Evolutionary conservation across 2,797 vertebrate genomes (phyloP).

Genomic region (Tauraco hartlaubi): DNA sequence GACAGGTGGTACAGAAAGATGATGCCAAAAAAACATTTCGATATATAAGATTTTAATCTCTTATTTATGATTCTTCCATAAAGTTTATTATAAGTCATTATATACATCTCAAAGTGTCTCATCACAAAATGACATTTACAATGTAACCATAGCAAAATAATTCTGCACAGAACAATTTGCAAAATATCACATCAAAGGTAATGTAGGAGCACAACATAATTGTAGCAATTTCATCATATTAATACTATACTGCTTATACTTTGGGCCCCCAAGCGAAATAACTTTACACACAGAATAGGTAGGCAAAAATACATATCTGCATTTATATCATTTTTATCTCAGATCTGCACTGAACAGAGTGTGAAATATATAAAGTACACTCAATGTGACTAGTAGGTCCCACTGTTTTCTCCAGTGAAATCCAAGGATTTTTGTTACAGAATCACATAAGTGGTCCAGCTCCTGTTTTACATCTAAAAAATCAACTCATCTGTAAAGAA

Average conservation of each 20-base stretch:
- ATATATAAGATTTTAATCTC: slow-evolving; percentile 51
- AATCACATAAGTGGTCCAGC: neutral
- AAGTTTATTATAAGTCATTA: slow-evolving; percentile 69
- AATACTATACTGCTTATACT: slow-evolving; percentile 55
- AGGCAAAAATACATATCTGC: slow-evolving; percentile 44
- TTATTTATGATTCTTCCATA: slow-evolving; percentile 63
- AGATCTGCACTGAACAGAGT: neutral
- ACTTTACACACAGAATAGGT: slow-evolving; percentile 5
- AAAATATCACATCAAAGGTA: slow-evolving; percentile 57
- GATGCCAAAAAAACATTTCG: slow-evolving; percentile 11
- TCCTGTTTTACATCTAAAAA: neutral
- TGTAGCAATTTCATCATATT: slow-evolving; percentile 69
- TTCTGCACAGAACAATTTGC: slow-evolving; percentile 54
- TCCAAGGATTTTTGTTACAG: neutral
- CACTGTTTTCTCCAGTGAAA: neutral
- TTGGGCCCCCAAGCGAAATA: slow-evolving; percentile 52
- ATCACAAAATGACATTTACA: slow-evolving; percentile 52
- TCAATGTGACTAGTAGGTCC: neutral
- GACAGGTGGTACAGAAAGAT: slow-evolving; percentile 45
- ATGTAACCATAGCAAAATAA: slow-evolving; percentile 65
- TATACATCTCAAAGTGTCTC: slow-evolving; percentile 23
- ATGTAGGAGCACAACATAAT: slow-evolving; percentile 65
- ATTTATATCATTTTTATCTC: slow-evolving; percentile 45
- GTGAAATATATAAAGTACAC: neutral
- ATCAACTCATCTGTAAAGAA: neutral